Percentiles rank a stretch among this genome's conserved stretches.
Evolutionary conservation across 2,113 vertebrate species (phyloP).

Genomic region (Heliornis fulica): DNA sequence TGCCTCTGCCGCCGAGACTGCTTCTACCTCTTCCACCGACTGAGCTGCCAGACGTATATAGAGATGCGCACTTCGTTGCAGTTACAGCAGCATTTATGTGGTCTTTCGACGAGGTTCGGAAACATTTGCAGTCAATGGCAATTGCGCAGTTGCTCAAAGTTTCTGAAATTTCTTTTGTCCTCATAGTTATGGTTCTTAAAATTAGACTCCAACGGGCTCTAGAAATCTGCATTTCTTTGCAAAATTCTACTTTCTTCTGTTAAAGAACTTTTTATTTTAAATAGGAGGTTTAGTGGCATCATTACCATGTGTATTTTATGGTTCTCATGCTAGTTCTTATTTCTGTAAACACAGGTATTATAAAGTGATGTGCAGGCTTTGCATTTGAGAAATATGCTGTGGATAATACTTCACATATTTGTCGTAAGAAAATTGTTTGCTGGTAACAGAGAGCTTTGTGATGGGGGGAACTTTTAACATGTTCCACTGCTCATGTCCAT

Average conservation of each 20-base stretch:
- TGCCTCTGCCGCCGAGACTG: not conserved
- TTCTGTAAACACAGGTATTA: not conserved
- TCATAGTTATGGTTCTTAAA: not conserved
- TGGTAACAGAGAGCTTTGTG: not conserved
- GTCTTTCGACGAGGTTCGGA: not conserved
- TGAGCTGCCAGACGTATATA: not conserved
- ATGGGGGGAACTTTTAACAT: not conserved
- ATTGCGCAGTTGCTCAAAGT: not conserved
- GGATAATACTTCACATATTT: not conserved
- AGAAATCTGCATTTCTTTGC: not conserved
- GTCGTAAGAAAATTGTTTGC: not conserved
- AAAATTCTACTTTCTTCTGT: not conserved
- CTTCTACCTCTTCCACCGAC: not conserved
- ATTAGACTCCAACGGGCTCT: not conserved
- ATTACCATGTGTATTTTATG: not conserved
- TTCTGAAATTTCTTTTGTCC: not conserved
- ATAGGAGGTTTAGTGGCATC: not conserved
- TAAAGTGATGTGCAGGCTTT: not conserved
- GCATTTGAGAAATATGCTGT: not conserved
- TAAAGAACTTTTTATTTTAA: not conserved
- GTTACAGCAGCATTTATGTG: rapidly evolving
- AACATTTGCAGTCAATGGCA: not conserved
- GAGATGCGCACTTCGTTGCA: not conserved
- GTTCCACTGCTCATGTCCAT: not conserved
- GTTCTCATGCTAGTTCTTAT: not conserved